These are phyloP conservation scores for Tribolium castaneum DNA, from an alignment of 1,140 invertebrate genomes.

Conservation along the genomic window DNA sequence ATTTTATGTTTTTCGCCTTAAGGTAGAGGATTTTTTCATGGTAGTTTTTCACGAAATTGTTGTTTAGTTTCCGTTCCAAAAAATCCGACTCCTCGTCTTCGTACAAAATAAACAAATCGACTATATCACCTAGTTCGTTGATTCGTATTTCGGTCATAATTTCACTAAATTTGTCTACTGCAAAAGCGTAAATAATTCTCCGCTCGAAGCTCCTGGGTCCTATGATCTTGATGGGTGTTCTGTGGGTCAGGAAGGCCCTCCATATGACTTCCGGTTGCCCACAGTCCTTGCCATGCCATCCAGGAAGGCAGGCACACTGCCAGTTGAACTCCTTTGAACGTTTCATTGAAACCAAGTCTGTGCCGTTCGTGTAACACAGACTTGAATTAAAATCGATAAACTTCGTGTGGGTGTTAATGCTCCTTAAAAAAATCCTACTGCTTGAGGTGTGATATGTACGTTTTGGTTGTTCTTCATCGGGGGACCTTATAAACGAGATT, in stretches of 20 bases:
- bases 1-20: conserved; percentile 61
- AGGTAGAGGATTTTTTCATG: conserved; percentile 72
- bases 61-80: conserved; percentile 58
- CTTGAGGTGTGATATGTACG: conserved; percentile 61
- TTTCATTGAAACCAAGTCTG: conserved; percentile 65
- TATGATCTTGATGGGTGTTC: conserved; percentile 65
- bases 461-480: conserved; percentile 26
- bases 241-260: conserved; percentile 72
- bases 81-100: conserved; percentile 62
- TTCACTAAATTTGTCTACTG: conserved; percentile 69
- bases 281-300: conserved; percentile 75
- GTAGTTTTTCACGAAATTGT: conserved; percentile 61
- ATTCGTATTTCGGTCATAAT: conserved; percentile 71
- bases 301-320: conserved; percentile 69
- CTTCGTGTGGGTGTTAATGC: conserved; percentile 61
- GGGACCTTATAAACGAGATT: conserved; percentile 45
- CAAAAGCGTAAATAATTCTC: conserved; percentile 70
- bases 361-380: conserved; percentile 68
- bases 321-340: conserved; percentile 57
- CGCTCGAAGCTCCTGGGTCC: conserved; percentile 65
- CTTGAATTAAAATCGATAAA: conserved; percentile 67
- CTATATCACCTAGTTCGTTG: conserved; percentile 69
- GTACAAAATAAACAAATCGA: conserved; percentile 75
- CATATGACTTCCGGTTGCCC: conserved; percentile 75
- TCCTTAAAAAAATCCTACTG: conserved; percentile 62